phyloP scores from a whole-genome alignment of 2,113 vertebrate genomes.

The Macroglossus sobrinus region DNA sequence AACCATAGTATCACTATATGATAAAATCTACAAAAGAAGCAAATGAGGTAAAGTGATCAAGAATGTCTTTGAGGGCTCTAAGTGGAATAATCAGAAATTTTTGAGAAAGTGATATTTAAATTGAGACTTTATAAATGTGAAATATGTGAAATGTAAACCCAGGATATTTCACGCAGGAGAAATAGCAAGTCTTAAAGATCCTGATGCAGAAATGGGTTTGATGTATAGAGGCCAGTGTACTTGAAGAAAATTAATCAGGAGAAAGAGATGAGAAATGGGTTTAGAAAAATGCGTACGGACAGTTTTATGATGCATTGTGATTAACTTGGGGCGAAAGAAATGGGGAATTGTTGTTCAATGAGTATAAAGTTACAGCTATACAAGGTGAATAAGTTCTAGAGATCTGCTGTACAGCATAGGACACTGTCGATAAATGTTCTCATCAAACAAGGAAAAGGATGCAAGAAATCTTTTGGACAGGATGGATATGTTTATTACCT shows the following conservation, averaged over 20 bases:
- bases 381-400: not conserved
- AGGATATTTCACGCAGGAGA: not conserved
- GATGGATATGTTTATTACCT: not conserved
- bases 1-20: not conserved
- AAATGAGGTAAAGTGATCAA: not conserved
- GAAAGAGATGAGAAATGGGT: not conserved
- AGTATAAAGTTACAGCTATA: not conserved
- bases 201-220: not conserved
- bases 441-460: not conserved
- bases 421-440: not conserved
- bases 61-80: not conserved
- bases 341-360: not conserved
- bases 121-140: not conserved
- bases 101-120: not conserved
- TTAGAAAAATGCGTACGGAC: not conserved
- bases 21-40: not conserved
- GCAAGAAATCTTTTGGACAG: not conserved
- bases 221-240: not conserved
- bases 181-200: not conserved
- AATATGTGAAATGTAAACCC: not conserved
- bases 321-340: not conserved
- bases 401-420: not conserved
- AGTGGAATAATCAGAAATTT: not conserved
- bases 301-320: not conserved
- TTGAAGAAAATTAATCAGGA: not conserved